These are phyloP conservation scores for Triplophysa rosa DNA, from an alignment of 2,113 vertebrate genomes.

Conservation along the genomic window DNA sequence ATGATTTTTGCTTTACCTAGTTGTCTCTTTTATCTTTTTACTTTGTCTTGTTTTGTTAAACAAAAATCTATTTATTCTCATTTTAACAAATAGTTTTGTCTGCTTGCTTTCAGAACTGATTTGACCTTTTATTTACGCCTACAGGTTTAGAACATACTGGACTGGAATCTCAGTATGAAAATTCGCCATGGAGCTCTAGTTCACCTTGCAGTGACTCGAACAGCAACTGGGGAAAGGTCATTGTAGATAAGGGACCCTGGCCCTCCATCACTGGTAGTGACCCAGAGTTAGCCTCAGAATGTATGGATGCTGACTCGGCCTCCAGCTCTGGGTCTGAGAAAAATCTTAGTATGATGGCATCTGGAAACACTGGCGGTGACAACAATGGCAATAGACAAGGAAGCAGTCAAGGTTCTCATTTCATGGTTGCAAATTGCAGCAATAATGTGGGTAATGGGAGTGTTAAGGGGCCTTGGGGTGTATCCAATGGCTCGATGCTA, in stretches of 20 bases:
- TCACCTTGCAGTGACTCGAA: conserved; percentile 87
- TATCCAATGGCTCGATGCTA: conserved; percentile 78
- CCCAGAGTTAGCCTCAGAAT: conserved; percentile 90
- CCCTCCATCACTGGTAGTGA: conserved; percentile 84
- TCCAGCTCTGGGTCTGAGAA: conserved; percentile 88
- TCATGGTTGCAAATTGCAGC: conserved; percentile 84
- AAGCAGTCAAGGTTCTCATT: conserved; percentile 76
- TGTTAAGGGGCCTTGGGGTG: conserved; percentile 80
- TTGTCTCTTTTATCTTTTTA: too few species aligned
- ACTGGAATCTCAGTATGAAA: conserved; percentile 95
- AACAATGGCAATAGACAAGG: conserved; percentile 82
- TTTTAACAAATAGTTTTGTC: neutral
- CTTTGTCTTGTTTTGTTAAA: too few species aligned
- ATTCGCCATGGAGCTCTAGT: conserved; percentile 87
- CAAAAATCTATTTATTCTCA: too few species aligned
- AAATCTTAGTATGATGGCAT: conserved; percentile 82
- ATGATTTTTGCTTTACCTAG: too few species aligned
- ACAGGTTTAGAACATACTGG: conserved; percentile 89
- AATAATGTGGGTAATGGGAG: conserved; percentile 89
- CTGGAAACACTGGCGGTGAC: conserved; percentile 75
- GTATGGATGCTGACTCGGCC: conserved; percentile 92
- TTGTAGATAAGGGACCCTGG: conserved; percentile 88
- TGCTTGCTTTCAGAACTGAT: neutral
- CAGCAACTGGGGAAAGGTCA: conserved; percentile 92
- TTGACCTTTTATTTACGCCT: conserved; percentile 25